Base-by-base conservation (phyloP, 2,797 vertebrate genomes). In the Anableps anableps region DNA sequence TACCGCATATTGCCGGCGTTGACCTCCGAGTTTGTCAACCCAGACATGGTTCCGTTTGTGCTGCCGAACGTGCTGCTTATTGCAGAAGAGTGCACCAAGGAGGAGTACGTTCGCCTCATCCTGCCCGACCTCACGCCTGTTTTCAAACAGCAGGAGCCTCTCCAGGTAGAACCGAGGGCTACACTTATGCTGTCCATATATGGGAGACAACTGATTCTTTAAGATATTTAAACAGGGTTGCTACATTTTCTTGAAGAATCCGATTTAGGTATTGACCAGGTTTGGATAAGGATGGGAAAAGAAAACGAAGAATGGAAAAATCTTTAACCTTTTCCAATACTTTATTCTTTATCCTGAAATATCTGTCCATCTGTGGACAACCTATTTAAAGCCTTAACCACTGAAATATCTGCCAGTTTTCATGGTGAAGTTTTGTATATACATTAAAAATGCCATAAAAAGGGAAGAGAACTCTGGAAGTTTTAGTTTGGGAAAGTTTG, bases 1-100 rank as follows among this genome's bases (percentile, higher is more conserved):
- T 96, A 99, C 83, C 97, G 98, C 60, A 97, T 99, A 95, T 94
- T 99, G 76, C 98, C 98, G 1, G 95, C 94, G 21, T 93, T 99
- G 94, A 97, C 97, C 31, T 97, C 98, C 0, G 99, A 99, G 90
- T 99, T 99, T 80, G 95, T 99, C 85, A 99, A 99, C 88, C 98
- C 97, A 4, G 98, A 99, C 89, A 99, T 99, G 99, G 99, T 99
- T 86, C 99, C 99, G 58, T 99, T 99, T 75, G 97, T 99, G 84
- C 93, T 99, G 84, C 99, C 98, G 82, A 99, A 99, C 0, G 99
- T 99, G 90, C 96, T 99, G 85, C 94, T 99, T 16, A 99, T 99
- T 79, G 98, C 98, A 0, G 99, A 99, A 83, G 97, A 99, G 72
- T 99, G 99, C 90, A 99, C 97, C 89, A 99, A 99, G 95, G 98